These are phyloP conservation scores for Actias luna DNA, from an alignment of 2,888 invertebrate species.

Conservation along the genomic window DNA sequence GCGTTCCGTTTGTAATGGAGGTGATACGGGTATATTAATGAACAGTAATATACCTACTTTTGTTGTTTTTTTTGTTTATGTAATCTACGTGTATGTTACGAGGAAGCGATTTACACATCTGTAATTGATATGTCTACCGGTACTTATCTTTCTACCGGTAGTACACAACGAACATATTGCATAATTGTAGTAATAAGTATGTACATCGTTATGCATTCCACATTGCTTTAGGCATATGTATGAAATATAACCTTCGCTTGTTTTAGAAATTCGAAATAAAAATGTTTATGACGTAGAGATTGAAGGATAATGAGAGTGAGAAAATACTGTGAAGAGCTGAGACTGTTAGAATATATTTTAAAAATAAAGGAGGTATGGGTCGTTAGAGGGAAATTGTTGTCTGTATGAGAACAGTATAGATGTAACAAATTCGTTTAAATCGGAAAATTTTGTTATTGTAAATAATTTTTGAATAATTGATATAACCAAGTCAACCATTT, in stretches of 20 bases:
- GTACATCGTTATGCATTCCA: neutral
- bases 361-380: too few species aligned
- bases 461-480: too few species aligned
- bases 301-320: neutral
- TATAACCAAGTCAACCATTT: too few species aligned
- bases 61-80: neutral
- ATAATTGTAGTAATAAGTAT: neutral
- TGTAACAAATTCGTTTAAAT: too few species aligned
- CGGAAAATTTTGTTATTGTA: too few species aligned
- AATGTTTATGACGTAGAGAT: neutral
- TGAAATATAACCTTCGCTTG: neutral
- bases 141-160: neutral
- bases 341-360: neutral
- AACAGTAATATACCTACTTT: neutral
- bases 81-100: neutral
- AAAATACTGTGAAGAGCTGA: neutral
- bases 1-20: conserved; percentile 37
- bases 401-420: too few species aligned
- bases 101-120: neutral
- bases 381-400: too few species aligned
- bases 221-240: neutral
- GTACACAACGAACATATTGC: neutral
- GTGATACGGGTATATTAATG: neutral
- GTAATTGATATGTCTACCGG: neutral
- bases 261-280: neutral